Percentiles rank a stretch among this genome's conserved stretches.
Conservation (phyloP, 2,113 vertebrate genomes). For the Lathamus discolor region DNA sequence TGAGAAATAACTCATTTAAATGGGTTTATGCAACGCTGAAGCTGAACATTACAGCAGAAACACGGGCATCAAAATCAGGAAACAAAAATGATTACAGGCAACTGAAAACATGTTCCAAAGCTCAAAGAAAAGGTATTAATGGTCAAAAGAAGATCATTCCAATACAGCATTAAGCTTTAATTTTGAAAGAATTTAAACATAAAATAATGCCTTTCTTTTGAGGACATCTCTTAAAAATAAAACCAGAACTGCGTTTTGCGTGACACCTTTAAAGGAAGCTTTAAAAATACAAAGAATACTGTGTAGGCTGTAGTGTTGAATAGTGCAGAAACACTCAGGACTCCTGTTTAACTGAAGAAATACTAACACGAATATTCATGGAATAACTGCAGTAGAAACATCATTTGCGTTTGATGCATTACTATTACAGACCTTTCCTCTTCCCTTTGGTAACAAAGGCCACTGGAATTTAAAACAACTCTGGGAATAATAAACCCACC, state of each 20-base stretch:
- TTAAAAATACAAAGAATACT: neutral
- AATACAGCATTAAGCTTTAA: neutral
- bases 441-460: neutral
- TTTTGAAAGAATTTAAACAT: neutral
- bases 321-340: neutral
- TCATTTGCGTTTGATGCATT: neutral
- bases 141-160: neutral
- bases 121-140: neutral
- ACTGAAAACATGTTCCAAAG: neutral
- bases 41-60: neutral
- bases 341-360: neutral
- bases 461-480: neutral
- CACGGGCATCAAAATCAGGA: neutral
- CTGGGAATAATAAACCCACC: neutral
- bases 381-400: neutral
- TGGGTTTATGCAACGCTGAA: neutral
- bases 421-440: neutral
- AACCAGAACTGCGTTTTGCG: neutral
- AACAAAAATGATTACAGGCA: neutral
- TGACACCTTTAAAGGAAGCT: neutral
- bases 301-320: neutral
- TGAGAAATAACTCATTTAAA: neutral
- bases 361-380: neutral
- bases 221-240: neutral
- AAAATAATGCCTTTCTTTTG: neutral